A percentile compares a stretch with the other conserved stretches of the same genome.
Evolutionary conservation across 2,888 invertebrate species (phyloP).

Genomic region (Cinara cedri): DNA sequence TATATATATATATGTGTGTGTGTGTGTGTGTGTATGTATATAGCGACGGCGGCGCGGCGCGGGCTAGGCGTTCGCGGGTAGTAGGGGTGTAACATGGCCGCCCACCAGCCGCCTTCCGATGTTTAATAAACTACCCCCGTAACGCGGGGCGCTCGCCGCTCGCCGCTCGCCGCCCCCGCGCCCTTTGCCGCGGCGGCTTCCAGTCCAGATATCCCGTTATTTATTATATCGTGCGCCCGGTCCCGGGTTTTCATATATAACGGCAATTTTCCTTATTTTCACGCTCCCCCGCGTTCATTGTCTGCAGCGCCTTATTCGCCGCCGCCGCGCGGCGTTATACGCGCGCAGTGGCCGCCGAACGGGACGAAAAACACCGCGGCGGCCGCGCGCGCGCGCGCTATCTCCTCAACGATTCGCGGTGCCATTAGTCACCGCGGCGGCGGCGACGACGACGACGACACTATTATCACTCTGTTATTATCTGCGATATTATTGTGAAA

Average conservation of each 20-base stretch:
- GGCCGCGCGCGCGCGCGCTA: not conserved
- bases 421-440: conserved; percentile 34
- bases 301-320: conserved; percentile 28
- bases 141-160: conserved; percentile 20
- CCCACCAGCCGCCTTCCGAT: conserved; percentile 57
- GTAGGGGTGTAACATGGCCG: conserved; percentile 42
- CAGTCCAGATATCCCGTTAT: conserved; percentile 57
- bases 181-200: conserved; percentile 34
- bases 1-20: too few species aligned
- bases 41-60: conserved; percentile 1
- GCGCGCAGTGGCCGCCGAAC: not conserved
- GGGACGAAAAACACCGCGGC: conserved; percentile 26
- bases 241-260: conserved; percentile 51
- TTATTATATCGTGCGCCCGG: conserved; percentile 50
- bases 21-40: not conserved
- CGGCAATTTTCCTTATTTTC: conserved; percentile 57
- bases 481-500: too few species aligned
- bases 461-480: too few species aligned
- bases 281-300: conserved; percentile 57
- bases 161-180: not conserved
- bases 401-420: conserved; percentile 16
- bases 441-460: not conserved
- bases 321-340: not conserved
- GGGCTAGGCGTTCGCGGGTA: not conserved
- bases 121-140: conserved; percentile 57